A percentile compares a stretch with the other conserved stretches of the same genome.
These are phyloP conservation scores for Pipa parva DNA, from an alignment of 2,113 vertebrate species.

Conservation along the genomic window DNA sequence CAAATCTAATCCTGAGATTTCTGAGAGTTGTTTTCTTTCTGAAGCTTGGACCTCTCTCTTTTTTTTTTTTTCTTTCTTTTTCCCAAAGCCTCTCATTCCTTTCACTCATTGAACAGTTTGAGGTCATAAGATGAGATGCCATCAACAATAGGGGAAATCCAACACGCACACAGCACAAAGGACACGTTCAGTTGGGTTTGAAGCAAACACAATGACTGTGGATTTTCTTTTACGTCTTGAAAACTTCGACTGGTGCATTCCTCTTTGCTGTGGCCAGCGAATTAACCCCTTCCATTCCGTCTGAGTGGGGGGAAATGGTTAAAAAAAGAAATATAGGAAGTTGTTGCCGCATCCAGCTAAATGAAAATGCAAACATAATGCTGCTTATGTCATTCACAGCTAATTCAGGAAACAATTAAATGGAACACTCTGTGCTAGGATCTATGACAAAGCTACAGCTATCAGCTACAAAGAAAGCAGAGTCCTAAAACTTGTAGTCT, in stretches of 20 bases:
- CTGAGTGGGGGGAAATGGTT: too few relatives aligned
- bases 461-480: too few relatives aligned
- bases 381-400: too few relatives aligned
- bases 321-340: too few relatives aligned
- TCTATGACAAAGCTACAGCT: too few relatives aligned
- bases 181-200: conserved; percentile 2
- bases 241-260: conserved; percentile 14
- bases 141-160: conserved; percentile 15
- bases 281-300: conserved; percentile 5
- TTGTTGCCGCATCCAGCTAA: too few relatives aligned
- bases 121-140: conserved; percentile 14
- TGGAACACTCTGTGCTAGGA: too few relatives aligned
- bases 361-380: too few relatives aligned
- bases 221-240: conserved; percentile 14
- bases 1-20: neutral
- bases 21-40: neutral
- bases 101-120: conserved; percentile 6
- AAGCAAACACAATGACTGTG: conserved; percentile 32
- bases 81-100: neutral
- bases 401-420: too few relatives aligned
- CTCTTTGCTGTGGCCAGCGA: neutral
- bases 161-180: conserved; percentile 20
- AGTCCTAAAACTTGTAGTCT: too few relatives aligned
- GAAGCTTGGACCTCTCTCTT: neutral
- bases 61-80: neutral